phyloP scores from a whole-genome alignment of 2,113 vertebrate species.

The Percina caprodes region DNA sequence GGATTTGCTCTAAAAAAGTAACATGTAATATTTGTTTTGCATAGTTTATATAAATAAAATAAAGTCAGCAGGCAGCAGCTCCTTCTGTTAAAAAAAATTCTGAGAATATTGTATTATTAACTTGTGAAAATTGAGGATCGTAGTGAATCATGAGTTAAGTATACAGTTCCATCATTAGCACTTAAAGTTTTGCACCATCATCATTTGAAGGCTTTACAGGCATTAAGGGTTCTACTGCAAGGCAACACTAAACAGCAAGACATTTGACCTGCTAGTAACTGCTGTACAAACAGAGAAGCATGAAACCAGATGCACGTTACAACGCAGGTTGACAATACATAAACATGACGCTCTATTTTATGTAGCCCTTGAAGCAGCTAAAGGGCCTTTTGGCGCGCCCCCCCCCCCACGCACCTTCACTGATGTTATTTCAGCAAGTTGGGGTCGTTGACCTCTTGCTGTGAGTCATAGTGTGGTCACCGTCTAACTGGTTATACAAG shows the following conservation, averaged over 20 bases:
- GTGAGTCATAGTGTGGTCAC: slow-evolving; percentile 32
- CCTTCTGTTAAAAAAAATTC: too few species aligned
- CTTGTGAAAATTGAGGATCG: too few species aligned
- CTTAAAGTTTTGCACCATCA: too few species aligned
- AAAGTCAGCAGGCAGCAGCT: too few species aligned
- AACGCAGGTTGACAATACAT: slow-evolving; percentile 26
- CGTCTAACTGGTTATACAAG: slow-evolving; percentile 48
- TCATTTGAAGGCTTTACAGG: neutral
- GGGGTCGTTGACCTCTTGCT: slow-evolving; percentile 49
- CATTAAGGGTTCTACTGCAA: neutral
- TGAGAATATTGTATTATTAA: too few species aligned
- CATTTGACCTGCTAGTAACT: slow-evolving; percentile 15
- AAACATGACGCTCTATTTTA: slow-evolving; percentile 7
- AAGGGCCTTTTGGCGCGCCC: slow-evolving; percentile 25
- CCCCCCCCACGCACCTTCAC: slow-evolving; percentile 26
- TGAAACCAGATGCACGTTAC: neutral
- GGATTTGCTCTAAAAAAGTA: too few species aligned
- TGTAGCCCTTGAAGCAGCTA: slow-evolving; percentile 1
- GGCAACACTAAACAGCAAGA: neutral
- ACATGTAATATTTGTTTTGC: too few species aligned
- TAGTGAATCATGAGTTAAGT: too few species aligned
- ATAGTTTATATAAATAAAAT: too few species aligned
- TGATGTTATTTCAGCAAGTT: slow-evolving; percentile 74
- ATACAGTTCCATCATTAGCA: too few species aligned
- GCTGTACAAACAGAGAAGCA: slow-evolving; percentile 42